Base-by-base conservation (phyloP, 2,888 invertebrate species). In the Pandemis cinnamomeana region DNA sequence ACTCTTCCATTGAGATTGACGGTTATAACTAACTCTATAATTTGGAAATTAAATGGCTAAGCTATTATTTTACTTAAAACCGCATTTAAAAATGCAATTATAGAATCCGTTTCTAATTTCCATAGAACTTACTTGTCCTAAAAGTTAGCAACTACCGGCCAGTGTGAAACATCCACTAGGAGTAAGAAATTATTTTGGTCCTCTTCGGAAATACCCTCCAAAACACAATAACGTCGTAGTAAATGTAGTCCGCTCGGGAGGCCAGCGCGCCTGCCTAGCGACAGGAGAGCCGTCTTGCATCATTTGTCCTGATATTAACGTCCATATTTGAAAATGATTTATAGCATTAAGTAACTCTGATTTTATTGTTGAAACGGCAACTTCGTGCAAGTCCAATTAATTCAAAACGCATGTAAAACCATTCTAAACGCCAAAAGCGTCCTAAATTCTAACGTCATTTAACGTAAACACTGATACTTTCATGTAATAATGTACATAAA, bases 301-400 rank as follows among this genome's bases (percentile, higher is more conserved):
- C 89, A 87, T 87, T 89, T 92, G 93, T 93, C 93, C 93, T 93
- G 80, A 89, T 85, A 88, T 79, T 92, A 90, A 93, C 93, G 93
- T 94, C 93, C 93, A 93, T 93, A 91, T 92, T 90, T 89, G 86
- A 89, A 88, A 90, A 91, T 91, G 87, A 90, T 92, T 92, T 91
- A 71, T 70, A 93, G 93, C 88, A 79, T 91, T 93, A 93, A 90
- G 93, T 91, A 83, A 88, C 86, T 87, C 87, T 90, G 84, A 85
- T 87, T 90, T 83, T 83, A 84, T 86, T 82, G 83, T 86, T 81
- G 80, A 81, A 81, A 82, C 70, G 75, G 71, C 61, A 77, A 79
- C 72, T 85, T 84, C 83, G 80, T 86, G 85, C 84, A 81, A 84
- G 85, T 85, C 86, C 85, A 86, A 67, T 55, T 75, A 61, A 67